Base-by-base conservation (phyloP, 1,140 invertebrate species). In the Lepidurus packardi region DNA sequence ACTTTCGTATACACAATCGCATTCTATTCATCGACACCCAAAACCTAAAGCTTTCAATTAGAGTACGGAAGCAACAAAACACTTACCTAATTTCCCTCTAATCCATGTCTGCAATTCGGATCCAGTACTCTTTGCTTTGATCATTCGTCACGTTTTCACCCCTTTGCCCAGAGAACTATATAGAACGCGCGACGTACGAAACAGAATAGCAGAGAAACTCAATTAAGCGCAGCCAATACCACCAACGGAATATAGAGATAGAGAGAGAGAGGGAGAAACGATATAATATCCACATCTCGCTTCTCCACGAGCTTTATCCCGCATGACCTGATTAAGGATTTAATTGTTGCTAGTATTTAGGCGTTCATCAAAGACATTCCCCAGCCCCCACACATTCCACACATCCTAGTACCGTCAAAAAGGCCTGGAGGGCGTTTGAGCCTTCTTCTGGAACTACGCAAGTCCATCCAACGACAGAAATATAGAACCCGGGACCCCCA, bases 371-470 rank as follows among this genome's bases (percentile, higher is more conserved):
- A 7, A 13, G 21, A 65, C 53, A 65, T 16, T 65, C 13, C 16
- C 21, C 6, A 65, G 9, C 5, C 16, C 8, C 53, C 13, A 65
- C 53, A 65, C 21, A 34, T 34, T n/a, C 16, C 53, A 65, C 21
- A 6, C 16, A 13, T 65, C n/a, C 7, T 65, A 65, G 53, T 65
- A 65, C 53, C 16, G 4, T 65, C 16, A 21, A 21, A 16, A 16
- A 65, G 53, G 53, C 53, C 53, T 65, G 53, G 53, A 65, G 53
- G 53, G 53, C 53, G 53, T 65, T 21, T 7, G 53, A 65, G 53
- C 8, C 53, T 65, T 16, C 13, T 34, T 34, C 16, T 7, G 13
- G 53, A 21, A 65, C 16, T 21, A 65, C 53, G 53, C 53, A 65
- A 65, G 53, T 65, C 53, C 21, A 21, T 7, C 21, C 16, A 7